phyloP scores from a whole-genome alignment of 2,888 invertebrate genomes.

The Campaea margaritaria region DNA sequence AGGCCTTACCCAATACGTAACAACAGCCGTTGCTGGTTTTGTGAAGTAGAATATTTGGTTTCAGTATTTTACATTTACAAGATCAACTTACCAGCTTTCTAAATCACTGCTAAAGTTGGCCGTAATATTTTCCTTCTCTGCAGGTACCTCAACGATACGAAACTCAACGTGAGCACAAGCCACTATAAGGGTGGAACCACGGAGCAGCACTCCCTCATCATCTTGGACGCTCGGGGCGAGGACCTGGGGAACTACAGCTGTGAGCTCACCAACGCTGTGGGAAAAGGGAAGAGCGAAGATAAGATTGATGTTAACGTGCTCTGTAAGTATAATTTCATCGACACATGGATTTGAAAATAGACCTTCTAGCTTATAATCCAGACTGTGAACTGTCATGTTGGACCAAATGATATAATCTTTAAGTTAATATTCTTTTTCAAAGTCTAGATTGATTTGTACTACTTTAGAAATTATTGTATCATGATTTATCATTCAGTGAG shows the following conservation, averaged over 20 bases:
- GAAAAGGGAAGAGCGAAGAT: slow-evolving; percentile 90
- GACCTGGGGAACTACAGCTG: slow-evolving; percentile 96
- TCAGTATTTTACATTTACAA: too few species aligned
- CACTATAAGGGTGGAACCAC: slow-evolving; percentile 92
- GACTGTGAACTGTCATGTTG: too few species aligned
- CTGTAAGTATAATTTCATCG: slow-evolving; percentile 86
- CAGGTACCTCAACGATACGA: slow-evolving; percentile 89
- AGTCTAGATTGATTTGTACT: too few species aligned
- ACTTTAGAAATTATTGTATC: too few species aligned
- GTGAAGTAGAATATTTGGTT: too few species aligned
- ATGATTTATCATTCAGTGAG: too few species aligned
- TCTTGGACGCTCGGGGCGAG: slow-evolving; percentile 89
- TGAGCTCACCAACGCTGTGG: slow-evolving; percentile 91
- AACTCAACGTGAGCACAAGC: slow-evolving; percentile 75
- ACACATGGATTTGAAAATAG: neutral
- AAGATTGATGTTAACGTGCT: slow-evolving; percentile 91
- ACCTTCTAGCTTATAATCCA: too few species aligned
- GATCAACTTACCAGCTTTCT: too few species aligned
- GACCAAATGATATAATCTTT: neutral
- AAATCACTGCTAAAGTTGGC: too few species aligned
- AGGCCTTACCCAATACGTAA: too few species aligned
- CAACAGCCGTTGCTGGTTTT: too few species aligned
- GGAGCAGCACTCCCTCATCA: slow-evolving; percentile 90
- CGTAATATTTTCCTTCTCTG: neutral
- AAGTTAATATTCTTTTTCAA: neutral